Evolutionary conservation across 2,113 vertebrate genomes (phyloP), one percentile per base, ranked within the genome.

Genomic region (Otis tarda): DNA sequence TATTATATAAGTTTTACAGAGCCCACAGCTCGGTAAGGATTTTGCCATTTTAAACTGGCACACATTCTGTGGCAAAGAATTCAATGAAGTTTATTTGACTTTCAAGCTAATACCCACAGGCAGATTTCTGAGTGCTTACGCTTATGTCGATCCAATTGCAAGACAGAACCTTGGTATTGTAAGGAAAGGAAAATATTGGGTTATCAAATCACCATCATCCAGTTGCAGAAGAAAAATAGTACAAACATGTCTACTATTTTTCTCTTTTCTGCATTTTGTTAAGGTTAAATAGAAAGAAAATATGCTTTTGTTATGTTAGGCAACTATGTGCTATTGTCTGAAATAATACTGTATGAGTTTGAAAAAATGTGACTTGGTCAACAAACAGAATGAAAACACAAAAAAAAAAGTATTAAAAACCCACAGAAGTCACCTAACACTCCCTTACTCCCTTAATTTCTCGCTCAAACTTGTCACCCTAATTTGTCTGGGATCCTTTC

Each of bases 71-170:
- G 89, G 91, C 83, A 94, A 96, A 84, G 93, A 96, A 96, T 96
- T 90, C 89, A 67, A 21, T 33, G 70, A 45, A 87, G 94, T 95
- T 96, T 96, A 96, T 95, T 96, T 97, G 95, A 94, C 71, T 95
- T 97, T 89, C 89, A 96, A 92, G 84, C 39, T 92, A 94, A 96
- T 95, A 94, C 83, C 95, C 89, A 87, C 76, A 84, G 94, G 96
- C 89, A 95, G 95, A 89, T 94, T 93, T 94, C 92, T 96, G 89
- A 91, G 95, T 33, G 81, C 89, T 93, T 93, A 86, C 0, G 4
- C 65, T 84, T 77, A 55, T 59, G 77, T 94, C 0, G 2, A 82
- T 93, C 69, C 87, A 87, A 69, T 83, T 92, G 86, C 65, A 84
- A 82, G 90, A 55, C 43, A 82, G 45, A 90, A 74, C 45, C 37